Conservation (phyloP, 2,113 vertebrate species). For the Steatornis caripensis region DNA sequence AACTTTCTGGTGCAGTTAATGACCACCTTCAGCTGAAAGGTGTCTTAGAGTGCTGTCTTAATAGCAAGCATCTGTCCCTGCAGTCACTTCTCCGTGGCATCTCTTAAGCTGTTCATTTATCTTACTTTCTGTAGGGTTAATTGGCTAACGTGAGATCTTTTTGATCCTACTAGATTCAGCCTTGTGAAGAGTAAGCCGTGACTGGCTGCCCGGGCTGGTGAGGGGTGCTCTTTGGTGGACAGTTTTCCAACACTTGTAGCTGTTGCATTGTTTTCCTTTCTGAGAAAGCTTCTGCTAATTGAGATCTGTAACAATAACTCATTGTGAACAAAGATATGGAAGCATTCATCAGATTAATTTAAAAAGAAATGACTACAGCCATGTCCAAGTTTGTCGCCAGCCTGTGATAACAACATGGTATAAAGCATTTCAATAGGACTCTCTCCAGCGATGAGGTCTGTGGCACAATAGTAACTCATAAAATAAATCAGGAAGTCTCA, state of each 20-base stretch:
- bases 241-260: not conserved
- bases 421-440: not conserved
- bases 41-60: not conserved
- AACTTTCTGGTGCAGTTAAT: not conserved
- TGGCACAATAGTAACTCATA: not conserved
- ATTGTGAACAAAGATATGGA: not conserved
- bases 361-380: not conserved
- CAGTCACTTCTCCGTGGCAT: not conserved
- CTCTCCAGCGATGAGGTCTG: not conserved
- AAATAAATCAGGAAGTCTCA: not conserved
- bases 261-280: not conserved
- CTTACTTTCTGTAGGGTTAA: not conserved
- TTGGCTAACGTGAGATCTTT: not conserved
- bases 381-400: not conserved
- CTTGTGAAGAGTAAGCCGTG: not conserved
- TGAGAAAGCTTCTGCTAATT: not conserved
- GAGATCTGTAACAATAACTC: not conserved
- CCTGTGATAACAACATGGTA: not conserved
- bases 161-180: not conserved
- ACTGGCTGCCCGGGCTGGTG: not conserved
- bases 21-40: not conserved
- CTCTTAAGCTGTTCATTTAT: not conserved
- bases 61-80: not conserved
- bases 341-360: not conserved
- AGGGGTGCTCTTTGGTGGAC: not conserved